These are phyloP conservation scores for Porphyrio hochstetteri DNA, from an alignment of 2,113 vertebrate genomes.

Conservation along the genomic window DNA sequence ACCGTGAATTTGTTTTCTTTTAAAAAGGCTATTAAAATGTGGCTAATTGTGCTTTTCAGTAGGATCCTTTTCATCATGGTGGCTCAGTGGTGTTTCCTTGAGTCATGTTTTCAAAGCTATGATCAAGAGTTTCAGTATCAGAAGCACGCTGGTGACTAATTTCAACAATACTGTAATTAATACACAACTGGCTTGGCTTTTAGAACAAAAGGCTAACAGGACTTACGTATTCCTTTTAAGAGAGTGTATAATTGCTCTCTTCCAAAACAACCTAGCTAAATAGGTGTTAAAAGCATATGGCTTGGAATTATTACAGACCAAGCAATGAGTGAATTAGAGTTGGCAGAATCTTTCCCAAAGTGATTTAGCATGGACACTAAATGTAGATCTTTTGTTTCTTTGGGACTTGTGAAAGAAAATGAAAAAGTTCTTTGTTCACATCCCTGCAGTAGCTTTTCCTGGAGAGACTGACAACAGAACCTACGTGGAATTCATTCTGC, in stretches of 20 bases:
- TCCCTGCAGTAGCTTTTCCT: not conserved
- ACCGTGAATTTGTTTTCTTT: constrained; percentile 7
- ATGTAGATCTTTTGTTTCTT: not conserved
- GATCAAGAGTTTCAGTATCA: constrained; percentile 63
- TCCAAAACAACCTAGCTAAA: not conserved
- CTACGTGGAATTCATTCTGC: constrained; percentile 41
- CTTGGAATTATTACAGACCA: not conserved
- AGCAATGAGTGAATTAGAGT: not conserved
- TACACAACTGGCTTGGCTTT: constrained; percentile 29
- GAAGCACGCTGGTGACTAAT: constrained; percentile 59
- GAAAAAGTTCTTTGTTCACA: not conserved
- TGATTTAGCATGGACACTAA: not conserved
- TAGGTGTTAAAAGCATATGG: not conserved
- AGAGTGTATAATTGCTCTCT: not conserved
- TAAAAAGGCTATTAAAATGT: constrained; percentile 35
- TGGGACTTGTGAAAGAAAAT: not conserved
- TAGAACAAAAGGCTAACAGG: constrained; percentile 48
- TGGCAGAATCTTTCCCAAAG: not conserved
- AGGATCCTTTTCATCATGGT: constrained; percentile 67
- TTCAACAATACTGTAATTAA: constrained; percentile 59
- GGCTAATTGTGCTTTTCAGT: constrained; percentile 63
- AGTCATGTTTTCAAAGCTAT: constrained; percentile 69
- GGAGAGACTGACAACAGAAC: not conserved
- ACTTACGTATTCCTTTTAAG: not conserved
- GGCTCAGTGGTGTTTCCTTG: constrained; percentile 56